phyloP scores from a whole-genome alignment of 2,888 invertebrate species.

The Phoenoteleia sp. region DNA sequence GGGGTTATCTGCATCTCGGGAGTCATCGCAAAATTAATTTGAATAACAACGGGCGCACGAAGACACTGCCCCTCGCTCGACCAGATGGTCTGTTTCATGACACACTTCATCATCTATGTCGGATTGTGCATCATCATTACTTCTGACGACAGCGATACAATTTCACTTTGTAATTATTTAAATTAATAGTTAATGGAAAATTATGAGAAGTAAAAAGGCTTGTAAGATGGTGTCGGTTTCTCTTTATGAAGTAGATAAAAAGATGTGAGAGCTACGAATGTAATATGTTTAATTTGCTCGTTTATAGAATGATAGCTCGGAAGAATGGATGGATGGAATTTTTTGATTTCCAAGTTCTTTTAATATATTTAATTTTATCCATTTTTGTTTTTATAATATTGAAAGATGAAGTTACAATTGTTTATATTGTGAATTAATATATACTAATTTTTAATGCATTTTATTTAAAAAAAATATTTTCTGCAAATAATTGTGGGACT shows the following conservation, averaged over 20 bases:
- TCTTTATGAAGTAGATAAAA: not conserved
- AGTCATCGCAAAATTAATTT: slow-evolving; percentile 12
- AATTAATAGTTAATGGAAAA: not conserved
- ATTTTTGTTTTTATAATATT: no score
- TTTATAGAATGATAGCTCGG: no score
- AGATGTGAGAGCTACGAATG: not conserved
- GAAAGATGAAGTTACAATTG: no score
- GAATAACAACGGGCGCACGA: slow-evolving; percentile 4
- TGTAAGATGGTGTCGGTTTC: not conserved
- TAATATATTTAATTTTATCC: no score
- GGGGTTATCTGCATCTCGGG: slow-evolving; percentile 2
- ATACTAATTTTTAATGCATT: no score
- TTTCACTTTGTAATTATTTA: not conserved
- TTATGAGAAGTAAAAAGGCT: not conserved
- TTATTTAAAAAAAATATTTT: no score
- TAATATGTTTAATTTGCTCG: no score
- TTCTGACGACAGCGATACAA: not conserved
- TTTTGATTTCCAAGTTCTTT: no score
- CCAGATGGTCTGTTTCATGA: not conserved
- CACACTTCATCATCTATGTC: not conserved
- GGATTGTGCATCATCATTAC: slow-evolving; percentile 1
- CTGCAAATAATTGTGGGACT: no score
- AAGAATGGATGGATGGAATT: no score
- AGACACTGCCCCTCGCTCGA: not conserved
- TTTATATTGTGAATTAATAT: no score